These are phyloP conservation scores for Aratinga solstitialis DNA, from an alignment of 2,797 vertebrate species.

Conservation along the genomic window DNA sequence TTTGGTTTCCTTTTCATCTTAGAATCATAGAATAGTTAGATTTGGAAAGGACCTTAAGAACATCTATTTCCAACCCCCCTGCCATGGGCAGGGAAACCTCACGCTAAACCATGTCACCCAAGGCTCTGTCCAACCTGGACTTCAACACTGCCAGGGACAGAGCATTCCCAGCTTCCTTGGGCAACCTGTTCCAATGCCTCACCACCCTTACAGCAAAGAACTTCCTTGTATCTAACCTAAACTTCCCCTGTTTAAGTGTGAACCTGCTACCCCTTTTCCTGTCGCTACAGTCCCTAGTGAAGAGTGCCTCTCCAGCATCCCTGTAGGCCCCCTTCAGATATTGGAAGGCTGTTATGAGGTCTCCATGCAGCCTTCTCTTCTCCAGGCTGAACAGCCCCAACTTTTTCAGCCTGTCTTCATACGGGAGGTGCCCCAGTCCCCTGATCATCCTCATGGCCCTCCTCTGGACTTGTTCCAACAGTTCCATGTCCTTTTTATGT, in stretches of 20 bases:
- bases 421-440: too few relatives aligned
- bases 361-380: too few relatives aligned
- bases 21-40: neutral
- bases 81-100: neutral
- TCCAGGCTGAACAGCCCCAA: too few relatives aligned
- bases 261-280: neutral
- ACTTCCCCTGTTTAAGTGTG: neutral
- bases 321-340: neutral
- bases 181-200: neutral
- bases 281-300: neutral
- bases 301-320: neutral
- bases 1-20: neutral
- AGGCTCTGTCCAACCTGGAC: neutral
- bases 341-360: neutral
- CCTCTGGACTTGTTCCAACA: too few relatives aligned
- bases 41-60: neutral
- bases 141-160: neutral
- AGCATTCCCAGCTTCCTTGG: neutral
- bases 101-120: neutral
- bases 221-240: neutral
- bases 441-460: too few relatives aligned
- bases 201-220: neutral
- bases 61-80: neutral
- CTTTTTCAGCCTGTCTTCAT: too few relatives aligned
- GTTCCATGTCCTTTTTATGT: too few relatives aligned